Percentiles rank a stretch among this genome's conserved stretches.
Evolutionary conservation across 2,113 vertebrate species (phyloP).

Genomic region (Telmatochromis sp.): DNA sequence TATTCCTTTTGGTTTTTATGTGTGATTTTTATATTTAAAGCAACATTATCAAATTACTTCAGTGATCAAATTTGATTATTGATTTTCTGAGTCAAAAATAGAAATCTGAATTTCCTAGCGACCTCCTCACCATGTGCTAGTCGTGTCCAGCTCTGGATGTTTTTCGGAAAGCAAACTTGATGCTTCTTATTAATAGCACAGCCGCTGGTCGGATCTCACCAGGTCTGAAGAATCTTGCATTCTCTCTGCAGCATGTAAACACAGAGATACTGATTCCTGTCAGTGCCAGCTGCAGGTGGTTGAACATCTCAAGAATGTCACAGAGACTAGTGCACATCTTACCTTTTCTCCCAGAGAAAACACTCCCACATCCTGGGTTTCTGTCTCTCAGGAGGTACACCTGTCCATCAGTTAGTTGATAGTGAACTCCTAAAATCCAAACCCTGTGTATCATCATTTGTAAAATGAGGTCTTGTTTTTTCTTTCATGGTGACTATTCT

Average conservation of each 20-base stretch:
- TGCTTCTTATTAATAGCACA: background rate
- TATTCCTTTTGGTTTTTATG: background rate
- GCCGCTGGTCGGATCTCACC: background rate
- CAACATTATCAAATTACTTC: background rate
- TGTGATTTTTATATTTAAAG: background rate
- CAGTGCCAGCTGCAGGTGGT: slow-evolving; percentile 16
- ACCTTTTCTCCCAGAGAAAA: background rate
- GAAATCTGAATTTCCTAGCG: background rate
- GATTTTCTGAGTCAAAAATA: background rate
- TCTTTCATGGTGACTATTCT: background rate
- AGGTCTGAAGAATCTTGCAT: background rate
- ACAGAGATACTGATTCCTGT: slow-evolving; percentile 14
- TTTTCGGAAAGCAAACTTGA: background rate
- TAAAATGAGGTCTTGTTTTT: background rate
- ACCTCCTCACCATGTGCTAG: background rate
- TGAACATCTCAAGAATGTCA: background rate
- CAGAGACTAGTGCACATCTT: background rate
- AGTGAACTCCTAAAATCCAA: background rate
- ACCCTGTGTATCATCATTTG: background rate
- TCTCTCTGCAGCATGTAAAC: background rate
- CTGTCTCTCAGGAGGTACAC: background rate
- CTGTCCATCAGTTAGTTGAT: background rate
- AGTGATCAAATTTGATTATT: background rate
- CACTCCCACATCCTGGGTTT: background rate
- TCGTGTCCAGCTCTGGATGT: background rate